A percentile compares a stretch with the other conserved stretches of the same genome.
Evolutionary conservation across 2,888 invertebrate species (phyloP).

Genomic region (Perdita meconis): DNA sequence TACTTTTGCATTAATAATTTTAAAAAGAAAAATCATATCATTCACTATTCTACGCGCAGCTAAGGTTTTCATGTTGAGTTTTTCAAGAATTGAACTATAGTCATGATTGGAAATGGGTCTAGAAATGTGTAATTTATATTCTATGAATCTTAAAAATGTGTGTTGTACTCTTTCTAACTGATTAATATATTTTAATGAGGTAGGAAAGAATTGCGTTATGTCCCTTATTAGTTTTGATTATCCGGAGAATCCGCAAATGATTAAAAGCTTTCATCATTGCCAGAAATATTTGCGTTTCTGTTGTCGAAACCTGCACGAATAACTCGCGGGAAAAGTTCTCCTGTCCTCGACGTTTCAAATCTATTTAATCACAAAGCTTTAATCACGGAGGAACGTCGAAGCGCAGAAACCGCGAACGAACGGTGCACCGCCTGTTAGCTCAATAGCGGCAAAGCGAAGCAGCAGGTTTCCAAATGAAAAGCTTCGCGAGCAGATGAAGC

Average conservation of each 20-base stretch:
- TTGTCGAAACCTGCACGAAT: not conserved
- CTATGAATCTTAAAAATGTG: too few species aligned
- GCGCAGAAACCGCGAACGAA: not conserved
- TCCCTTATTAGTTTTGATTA: conserved; percentile 48
- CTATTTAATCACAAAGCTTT: conserved; percentile 21
- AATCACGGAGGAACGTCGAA: too few species aligned
- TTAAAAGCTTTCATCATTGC: conserved; percentile 38
- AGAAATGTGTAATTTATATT: too few species aligned
- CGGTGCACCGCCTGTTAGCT: not conserved
- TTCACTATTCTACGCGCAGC: too few species aligned
- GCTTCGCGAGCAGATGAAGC: not conserved
- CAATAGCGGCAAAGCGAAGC: not conserved
- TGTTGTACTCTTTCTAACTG: too few species aligned
- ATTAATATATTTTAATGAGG: too few species aligned
- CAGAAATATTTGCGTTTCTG: conserved; percentile 29
- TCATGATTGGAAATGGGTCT: too few species aligned
- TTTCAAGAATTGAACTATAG: too few species aligned
- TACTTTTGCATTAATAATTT: too few species aligned
- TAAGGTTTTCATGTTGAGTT: too few species aligned
- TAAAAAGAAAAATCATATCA: too few species aligned
- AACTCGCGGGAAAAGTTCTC: conserved; percentile 28
- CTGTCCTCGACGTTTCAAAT: conserved; percentile 16
- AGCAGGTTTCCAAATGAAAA: not conserved
- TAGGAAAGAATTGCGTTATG: too few species aligned
- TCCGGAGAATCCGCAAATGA: conserved; percentile 52